A percentile compares a stretch with the other conserved stretches of the same genome.
Conservation (phyloP, 2,797 vertebrate species). For the Telmatherina bonti region DNA sequence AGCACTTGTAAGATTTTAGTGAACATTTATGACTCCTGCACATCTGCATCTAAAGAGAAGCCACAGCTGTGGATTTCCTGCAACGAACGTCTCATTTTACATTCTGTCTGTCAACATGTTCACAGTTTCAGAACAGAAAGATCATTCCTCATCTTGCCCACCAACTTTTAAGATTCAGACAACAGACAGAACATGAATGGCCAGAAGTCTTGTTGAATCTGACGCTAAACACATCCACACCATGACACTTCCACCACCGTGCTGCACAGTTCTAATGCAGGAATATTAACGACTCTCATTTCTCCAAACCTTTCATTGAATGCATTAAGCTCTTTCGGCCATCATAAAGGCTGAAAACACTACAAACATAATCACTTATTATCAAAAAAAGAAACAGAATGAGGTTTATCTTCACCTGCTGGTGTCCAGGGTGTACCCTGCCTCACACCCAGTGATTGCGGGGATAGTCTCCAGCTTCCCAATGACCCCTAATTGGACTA, state of each 20-base stretch:
- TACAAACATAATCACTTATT: no score
- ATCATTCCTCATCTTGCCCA: background rate
- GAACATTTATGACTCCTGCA: background rate
- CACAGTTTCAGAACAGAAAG: background rate
- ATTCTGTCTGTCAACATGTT: background rate
- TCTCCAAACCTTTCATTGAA: background rate
- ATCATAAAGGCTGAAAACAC: background rate
- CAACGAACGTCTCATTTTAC: background rate
- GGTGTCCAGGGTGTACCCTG: no score
- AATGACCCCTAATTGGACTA: no score
- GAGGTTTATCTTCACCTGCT: no score
- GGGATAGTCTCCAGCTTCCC: no score
- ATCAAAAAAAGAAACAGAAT: no score
- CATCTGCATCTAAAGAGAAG: background rate
- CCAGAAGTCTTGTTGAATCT: background rate
- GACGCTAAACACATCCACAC: background rate
- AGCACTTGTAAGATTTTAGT: background rate
- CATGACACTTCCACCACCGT: background rate
- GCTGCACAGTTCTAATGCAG: background rate
- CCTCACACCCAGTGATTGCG: no score
- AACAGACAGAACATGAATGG: background rate
- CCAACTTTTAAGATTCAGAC: background rate
- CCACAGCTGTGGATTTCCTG: background rate
- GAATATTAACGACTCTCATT: background rate
- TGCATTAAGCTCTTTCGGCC: background rate